Evolutionary conservation across 2,113 vertebrate species (phyloP), one percentile per base, ranked within the genome.

Genomic region (Apodemus sylvaticus): DNA sequence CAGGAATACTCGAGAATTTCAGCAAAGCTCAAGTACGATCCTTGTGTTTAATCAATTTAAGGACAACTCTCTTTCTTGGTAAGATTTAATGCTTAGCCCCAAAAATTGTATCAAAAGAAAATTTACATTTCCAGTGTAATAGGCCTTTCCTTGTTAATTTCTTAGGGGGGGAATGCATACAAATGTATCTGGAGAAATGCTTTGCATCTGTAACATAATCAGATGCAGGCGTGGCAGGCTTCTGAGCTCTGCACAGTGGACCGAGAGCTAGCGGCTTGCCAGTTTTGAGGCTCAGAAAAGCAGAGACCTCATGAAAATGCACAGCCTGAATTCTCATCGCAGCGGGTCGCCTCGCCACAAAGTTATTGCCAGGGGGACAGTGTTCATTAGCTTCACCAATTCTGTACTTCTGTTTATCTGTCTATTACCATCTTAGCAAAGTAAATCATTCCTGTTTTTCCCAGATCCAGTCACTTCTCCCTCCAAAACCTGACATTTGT

Each of bases 401-500:
- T 86, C 79, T 91, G 64, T 81, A 78, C 92, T 95, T 94, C 92
- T 97, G 94, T 96, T 95, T 96, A 94, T 94, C 95, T 94, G 94
- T 91, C 91, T 66, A 96, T 96, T 92, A 55, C 90, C 88, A 1
- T 81, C 78, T 97, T 95, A 66, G 82, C 24, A 97, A 96, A 95
- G 62, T 94, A 98, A 97, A 96, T 98, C 94, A 97, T 96, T 74
- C 0, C 73, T 48, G 81, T 77, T 79, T 90, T n/a, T 73, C 19
- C 26, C 36, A 1, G 16, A 19, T 16, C 22, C 5, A 34, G 13
- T 71, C 76, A 88, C 85, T 24, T 62, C 86, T 90, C 83, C 77
- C 89, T 94, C 95, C 45, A 6, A 96, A 95, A 94, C 58, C 2
- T 90, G 58, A 91, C 73, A 74, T 97, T 97, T 94, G 96, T 71